Conservation (phyloP, 2,113 vertebrate species). For the Puntigrus tetrazona region DNA sequence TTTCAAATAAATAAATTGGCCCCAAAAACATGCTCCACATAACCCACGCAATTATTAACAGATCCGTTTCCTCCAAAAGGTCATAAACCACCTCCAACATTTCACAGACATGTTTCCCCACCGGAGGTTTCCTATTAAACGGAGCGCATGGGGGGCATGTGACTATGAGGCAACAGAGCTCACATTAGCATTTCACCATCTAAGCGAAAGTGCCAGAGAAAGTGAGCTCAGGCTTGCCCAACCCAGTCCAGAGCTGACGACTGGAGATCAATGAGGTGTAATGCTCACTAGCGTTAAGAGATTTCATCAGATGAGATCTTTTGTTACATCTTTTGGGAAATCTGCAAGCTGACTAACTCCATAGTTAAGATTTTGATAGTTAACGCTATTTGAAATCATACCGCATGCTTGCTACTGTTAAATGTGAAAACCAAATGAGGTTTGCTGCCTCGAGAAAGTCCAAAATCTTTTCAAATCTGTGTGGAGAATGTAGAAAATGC, state of each 20-base stretch:
- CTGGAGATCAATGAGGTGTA: slow-evolving; percentile 31
- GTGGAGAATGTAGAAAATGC: slow-evolving; percentile 16
- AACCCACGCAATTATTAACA: not conserved
- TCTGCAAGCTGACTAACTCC: not conserved
- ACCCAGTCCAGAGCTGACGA: slow-evolving; percentile 25
- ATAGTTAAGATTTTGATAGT: slow-evolving; percentile 41
- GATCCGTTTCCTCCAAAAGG: slow-evolving; percentile 47
- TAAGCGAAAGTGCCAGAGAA: slow-evolving; percentile 8
- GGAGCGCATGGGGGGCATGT: slow-evolving; percentile 48
- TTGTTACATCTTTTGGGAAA: slow-evolving; percentile 25
- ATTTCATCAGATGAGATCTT: slow-evolving; percentile 29
- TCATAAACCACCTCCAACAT: slow-evolving; percentile 48
- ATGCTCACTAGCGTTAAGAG: slow-evolving; percentile 27
- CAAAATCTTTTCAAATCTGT: not conserved
- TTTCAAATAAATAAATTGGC: not conserved
- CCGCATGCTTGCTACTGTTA: not conserved
- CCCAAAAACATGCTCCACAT: not conserved
- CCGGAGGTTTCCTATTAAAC: slow-evolving; percentile 59
- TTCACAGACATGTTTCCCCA: slow-evolving; percentile 38
- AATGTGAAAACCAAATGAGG: not conserved
- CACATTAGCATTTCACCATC: slow-evolving; percentile 49
- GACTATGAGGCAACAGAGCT: slow-evolving; percentile 48
- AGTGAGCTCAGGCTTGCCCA: slow-evolving; percentile 37
- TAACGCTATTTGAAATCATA: slow-evolving; percentile 24
- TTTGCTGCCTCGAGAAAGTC: not conserved